A percentile compares a stretch with the other conserved stretches of the same genome.
These are phyloP conservation scores for Eupleurogrammus muticus DNA, from an alignment of 2,797 vertebrate genomes.

Conservation along the genomic window DNA sequence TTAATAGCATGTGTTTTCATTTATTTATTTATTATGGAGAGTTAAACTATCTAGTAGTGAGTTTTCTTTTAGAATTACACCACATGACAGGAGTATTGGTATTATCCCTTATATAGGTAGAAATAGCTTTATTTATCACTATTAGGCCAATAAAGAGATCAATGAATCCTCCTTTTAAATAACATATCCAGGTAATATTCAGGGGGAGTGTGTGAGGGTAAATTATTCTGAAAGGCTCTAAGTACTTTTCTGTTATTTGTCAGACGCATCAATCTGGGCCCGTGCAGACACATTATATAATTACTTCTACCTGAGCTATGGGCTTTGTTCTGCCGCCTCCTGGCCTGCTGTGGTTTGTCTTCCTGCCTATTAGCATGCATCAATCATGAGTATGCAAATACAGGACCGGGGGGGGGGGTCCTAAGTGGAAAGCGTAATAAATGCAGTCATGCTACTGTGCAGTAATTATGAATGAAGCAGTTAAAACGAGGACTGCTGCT, in stretches of 20 bases:
- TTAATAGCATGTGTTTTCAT: too few species aligned
- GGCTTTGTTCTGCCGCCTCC: constrained; percentile 36
- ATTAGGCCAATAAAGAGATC: too few species aligned
- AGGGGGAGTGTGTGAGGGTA: neutral
- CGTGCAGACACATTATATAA: constrained; percentile 49
- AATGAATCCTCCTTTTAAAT: too few species aligned
- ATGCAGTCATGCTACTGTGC: neutral
- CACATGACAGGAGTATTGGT: too few species aligned
- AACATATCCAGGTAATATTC: too few species aligned
- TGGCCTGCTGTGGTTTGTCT: constrained; percentile 40
- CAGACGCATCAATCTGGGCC: constrained; percentile 58
- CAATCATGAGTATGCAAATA: constrained; percentile 54
- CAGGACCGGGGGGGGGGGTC: neutral
- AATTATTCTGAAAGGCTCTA: constrained; percentile 9
- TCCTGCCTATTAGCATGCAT: constrained; percentile 39
- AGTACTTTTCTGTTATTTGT: constrained; percentile 62
- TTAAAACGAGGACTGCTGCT: constrained; percentile 1
- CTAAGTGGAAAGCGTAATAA: constrained; percentile 1
- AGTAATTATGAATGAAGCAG: constrained; percentile 8
- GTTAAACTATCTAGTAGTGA: too few species aligned
- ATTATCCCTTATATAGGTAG: too few species aligned
- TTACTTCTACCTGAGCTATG: constrained; percentile 72
- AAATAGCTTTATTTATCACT: too few species aligned
- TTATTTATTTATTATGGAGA: too few species aligned
- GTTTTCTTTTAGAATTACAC: too few species aligned